phyloP scores from a whole-genome alignment of 2,113 vertebrate species.

The Platycercus adscitus region DNA sequence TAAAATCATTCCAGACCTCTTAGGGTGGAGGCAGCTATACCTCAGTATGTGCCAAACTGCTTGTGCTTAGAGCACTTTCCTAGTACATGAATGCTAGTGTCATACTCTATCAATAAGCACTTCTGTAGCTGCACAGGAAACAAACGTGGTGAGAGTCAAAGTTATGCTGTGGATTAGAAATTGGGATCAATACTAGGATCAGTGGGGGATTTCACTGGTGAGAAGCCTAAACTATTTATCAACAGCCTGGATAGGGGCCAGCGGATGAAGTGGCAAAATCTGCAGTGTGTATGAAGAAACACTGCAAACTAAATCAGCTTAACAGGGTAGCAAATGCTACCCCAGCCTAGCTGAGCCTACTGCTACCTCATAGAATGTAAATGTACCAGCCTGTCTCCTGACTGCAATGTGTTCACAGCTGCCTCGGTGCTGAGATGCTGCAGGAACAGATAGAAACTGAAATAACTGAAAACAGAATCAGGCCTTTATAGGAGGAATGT shows the following conservation, averaged over 20 bases:
- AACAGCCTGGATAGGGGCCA: background rate
- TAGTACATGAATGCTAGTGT: background rate
- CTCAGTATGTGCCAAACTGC: background rate
- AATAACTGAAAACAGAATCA: background rate
- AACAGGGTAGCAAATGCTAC: background rate
- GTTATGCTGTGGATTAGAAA: background rate
- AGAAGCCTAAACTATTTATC: background rate
- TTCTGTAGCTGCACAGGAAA: background rate
- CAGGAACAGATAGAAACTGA: background rate
- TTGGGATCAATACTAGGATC: conserved; percentile 3
- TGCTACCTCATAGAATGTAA: background rate
- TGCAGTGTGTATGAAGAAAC: background rate
- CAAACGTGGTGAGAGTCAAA: background rate
- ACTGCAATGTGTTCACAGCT: background rate
- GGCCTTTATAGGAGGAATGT: background rate
- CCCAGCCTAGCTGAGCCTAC: background rate
- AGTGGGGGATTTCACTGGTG: background rate
- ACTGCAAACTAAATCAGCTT: background rate
- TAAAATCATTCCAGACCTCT: background rate
- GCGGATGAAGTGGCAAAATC: background rate
- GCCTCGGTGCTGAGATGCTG: background rate
- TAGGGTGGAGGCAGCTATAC: background rate
- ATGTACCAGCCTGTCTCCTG: background rate
- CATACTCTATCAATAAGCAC: background rate
- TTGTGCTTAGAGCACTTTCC: background rate